Base-by-base conservation (phyloP, 1,140 invertebrate species). In the Himalopsyche phryganea region DNA sequence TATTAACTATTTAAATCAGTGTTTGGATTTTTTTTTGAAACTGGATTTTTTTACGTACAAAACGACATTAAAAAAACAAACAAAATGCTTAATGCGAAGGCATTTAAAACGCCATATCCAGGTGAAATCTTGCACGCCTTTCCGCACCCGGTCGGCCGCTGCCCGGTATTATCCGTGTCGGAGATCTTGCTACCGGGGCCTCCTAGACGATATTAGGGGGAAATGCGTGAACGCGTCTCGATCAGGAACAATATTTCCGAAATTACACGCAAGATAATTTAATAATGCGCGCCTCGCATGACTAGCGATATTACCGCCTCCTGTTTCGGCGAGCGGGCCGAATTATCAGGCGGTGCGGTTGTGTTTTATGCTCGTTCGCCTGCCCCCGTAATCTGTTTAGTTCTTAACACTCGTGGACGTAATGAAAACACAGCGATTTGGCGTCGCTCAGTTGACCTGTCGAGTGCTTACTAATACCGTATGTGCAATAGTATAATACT, bases 191-290 rank as follows among this genome's bases (percentile, higher is more conserved):
- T 19, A 17, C 19, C 50, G 50, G 15, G 41, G 38, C 38, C 20
- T 35, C 42, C 18, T 10, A 28, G 35, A 50, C 50, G 55, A 58
- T 58, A 63, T 63, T 58, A 58, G 19, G 56, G 28, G 50, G 51
- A 63, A 63, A 63, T 58, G 60, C 60, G 60, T 63, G 60, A 63
- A 63, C 55, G 60, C 60, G 60, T 63, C 23, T 9, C 50, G 60
- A 63, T 63, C 38, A 49, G 38, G 38, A 28, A 28, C 23, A 28
- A 28, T 41, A 42, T 54, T 50, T 53, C 41, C 23, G 35, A 46
- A 54, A 52, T 58, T 63, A 63, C 60, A 63, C 60, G 60, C 60
- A 58, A 50, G 33, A 47, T 50, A 44, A 20, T 44, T 40, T 48
- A 35, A 49, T 58, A 63, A 63, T 58, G 60, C 55, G 60, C 60